Base-by-base conservation (phyloP, 1,140 invertebrate genomes). In the Drosophila elegans region DNA sequence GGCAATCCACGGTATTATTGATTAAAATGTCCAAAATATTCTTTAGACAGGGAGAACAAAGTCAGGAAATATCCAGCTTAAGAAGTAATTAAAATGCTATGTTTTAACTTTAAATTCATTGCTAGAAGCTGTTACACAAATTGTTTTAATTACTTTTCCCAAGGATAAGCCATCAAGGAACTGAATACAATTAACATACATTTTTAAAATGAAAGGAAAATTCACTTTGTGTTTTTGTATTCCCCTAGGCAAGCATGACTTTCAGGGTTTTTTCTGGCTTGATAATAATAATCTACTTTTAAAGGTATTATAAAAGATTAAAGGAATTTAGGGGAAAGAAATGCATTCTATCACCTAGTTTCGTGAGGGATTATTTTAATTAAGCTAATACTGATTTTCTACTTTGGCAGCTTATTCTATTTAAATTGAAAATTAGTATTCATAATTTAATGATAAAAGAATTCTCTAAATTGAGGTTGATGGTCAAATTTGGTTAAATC, bases 151-250 rank as follows among this genome's bases (percentile, higher is more conserved):
- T 55, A 56, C 27, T 4, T 36, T 12, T 39, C 67, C 34, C 7
- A 11, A 11, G 7, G 67, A 64, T n/a, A 41, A 45, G 32, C 1
- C 13, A 52, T 44, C 51, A 44, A n/a, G 3, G 34, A 39, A 46
- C 21, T 55, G 27, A 49, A 55, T 38, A 16, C 42, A 68, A 68
- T 54, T 55, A 39, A 32, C 12, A 68, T 66, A 39, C 39, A 69
- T 34, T 69, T 34, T 32, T n/a, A 27, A 64, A 54, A 69, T 21
- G 46, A 68, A 71, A 41, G 27, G n/a, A 39, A 68, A 48, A 56
- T 16, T 21, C 7, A 21, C 41, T 69, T 48, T 56, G 27, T 66
- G 34, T 16, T 69, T 27, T 32, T 55, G 45, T 6, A 48, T 16
- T 51, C 10, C n/a, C 41, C 9, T 0, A 21, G 36, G 64, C 41